A percentile compares a stretch with the other conserved stretches of the same genome.
phyloP scores from a whole-genome alignment of 2,113 vertebrate species.

The Ia io region DNA sequence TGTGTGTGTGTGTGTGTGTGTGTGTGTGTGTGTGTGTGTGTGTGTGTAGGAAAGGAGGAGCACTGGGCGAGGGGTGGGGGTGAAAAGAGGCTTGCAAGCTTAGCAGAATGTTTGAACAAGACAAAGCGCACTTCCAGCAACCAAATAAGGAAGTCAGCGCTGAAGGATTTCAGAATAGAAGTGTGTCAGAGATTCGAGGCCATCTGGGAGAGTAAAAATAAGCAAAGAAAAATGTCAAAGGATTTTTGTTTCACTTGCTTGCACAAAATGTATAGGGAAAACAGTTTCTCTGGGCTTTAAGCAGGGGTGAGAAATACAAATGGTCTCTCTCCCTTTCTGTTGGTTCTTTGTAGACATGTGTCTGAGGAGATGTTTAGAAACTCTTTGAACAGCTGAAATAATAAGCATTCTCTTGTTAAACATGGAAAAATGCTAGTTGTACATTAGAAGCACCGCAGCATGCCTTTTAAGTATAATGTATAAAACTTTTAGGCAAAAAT shows the following conservation, averaged over 20 bases:
- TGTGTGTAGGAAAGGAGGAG: background rate
- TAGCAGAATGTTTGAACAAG: constrained; percentile 82
- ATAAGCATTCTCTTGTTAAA: constrained; percentile 40
- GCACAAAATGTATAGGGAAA: background rate
- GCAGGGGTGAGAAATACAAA: background rate
- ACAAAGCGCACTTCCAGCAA: constrained; percentile 88
- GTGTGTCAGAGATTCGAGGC: constrained; percentile 65
- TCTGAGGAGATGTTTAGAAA: constrained; percentile 25
- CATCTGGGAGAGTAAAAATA: constrained; percentile 52
- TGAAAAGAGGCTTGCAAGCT: constrained; percentile 73
- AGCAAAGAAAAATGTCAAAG: constrained; percentile 58
- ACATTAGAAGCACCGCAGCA: background rate
- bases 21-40: constrained; percentile 55
- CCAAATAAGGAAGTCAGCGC: constrained; percentile 95
- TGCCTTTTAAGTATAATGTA: background rate
- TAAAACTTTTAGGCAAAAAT: background rate
- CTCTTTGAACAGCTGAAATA: constrained; percentile 25
- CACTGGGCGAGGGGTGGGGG: constrained; percentile 56
- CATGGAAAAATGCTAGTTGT: background rate
- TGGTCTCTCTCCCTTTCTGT: background rate
- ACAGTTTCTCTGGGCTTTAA: background rate
- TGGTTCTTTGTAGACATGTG: background rate
- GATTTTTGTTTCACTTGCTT: constrained; percentile 44
- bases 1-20: constrained; percentile 16
- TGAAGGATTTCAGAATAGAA: constrained; percentile 87